Evolutionary conservation across 2,113 vertebrate species (phyloP), one percentile per base, ranked within the genome.

Genomic region (Nycticorax nycticorax): DNA sequence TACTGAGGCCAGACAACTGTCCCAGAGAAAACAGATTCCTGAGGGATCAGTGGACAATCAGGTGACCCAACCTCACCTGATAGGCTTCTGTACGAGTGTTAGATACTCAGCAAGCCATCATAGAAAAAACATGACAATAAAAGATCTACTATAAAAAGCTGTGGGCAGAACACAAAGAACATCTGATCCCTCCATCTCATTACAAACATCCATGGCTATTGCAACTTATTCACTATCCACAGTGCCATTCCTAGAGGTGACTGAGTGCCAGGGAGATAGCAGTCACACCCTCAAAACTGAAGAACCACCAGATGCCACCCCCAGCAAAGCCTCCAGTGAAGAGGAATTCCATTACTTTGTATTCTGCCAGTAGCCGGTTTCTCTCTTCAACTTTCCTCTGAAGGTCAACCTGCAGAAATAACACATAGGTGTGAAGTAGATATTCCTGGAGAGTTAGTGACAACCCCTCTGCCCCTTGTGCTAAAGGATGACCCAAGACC

Each of bases 371-470:
- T 33, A 99, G 97, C 56, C 97, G 97, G 95, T 97, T 99, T 30
- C 98, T 98, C 87, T 99, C 99, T 24, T 99, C 99, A n/a, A 99
- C 97, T 95, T 99, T 99, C 98, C 98, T 99, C 96, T 99, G 99
- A 20, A 99, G 98, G 87, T 99, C 99, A 37, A 98, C 98, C 99
- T 99, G 92, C 56, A 91, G 77, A 94, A 96, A 48, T 1, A 81
- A 69, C 77, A 94, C 11, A 35, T 9, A 48, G 30, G 3, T 32
- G 64, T 77, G 73, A 96, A 41, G 35, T 6, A 52, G 48, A 16
- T 20, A 26, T 12, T 72, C 60, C 90, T 50, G 16, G 10, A n/a
- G 35, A 55, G 32, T 33, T 15, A 47, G 10, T 7, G 43, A 33
- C 32, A 57, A 21, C 16, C 27, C 66, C 57, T 72, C 30, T 74